Evolutionary conservation across 2,113 vertebrate genomes (phyloP).

Genomic region (Notothenia rossii): DNA sequence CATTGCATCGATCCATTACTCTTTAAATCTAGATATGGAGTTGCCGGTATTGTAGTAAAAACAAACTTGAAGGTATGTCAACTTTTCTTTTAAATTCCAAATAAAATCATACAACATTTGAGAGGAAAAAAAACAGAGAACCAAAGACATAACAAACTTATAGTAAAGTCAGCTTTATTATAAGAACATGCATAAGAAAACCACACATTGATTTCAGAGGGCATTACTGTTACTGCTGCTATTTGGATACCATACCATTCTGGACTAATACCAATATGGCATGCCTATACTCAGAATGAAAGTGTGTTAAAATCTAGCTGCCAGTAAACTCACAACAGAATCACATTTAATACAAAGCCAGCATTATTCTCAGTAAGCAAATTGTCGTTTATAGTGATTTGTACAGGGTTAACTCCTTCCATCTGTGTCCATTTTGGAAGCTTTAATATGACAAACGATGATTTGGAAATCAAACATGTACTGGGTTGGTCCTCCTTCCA

Average conservation of each 20-base stretch:
- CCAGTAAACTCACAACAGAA: not conserved
- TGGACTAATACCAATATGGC: not conserved
- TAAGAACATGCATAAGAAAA: not conserved
- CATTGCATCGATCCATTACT: too few relatives aligned
- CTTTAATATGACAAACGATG: not conserved
- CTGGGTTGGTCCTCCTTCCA: slow-evolving; percentile 15
- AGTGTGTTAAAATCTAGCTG: not conserved
- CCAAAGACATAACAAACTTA: not conserved
- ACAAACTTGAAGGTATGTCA: not conserved
- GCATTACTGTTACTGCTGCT: not conserved
- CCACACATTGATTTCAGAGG: not conserved
- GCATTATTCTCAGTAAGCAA: not conserved
- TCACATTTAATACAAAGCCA: not conserved
- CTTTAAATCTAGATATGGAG: too few relatives aligned
- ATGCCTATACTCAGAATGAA: not conserved
- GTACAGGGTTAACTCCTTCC: too few relatives aligned
- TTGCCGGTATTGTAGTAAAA: too few relatives aligned
- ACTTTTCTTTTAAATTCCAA: not conserved
- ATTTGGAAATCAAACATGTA: not conserved
- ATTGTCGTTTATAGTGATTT: too few relatives aligned
- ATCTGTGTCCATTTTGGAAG: not conserved
- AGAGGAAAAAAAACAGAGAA: not conserved
- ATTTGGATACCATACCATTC: not conserved
- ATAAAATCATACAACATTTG: not conserved
- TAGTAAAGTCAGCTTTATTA: not conserved